phyloP scores from a whole-genome alignment of 2,888 invertebrate species.

The Drosophila melanosoma region DNA sequence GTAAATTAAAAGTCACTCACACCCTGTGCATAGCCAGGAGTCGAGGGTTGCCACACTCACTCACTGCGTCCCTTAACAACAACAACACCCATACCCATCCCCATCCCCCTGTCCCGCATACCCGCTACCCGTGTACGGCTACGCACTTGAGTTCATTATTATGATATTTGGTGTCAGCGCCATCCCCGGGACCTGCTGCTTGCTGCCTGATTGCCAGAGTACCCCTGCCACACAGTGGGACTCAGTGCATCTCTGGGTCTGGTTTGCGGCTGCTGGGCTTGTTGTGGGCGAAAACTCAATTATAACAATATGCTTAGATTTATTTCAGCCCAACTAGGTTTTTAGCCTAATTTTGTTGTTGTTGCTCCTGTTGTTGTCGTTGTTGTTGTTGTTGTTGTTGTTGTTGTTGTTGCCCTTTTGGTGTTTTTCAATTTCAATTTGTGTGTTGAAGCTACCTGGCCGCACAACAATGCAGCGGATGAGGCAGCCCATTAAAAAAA shows the following conservation, averaged over 20 bases:
- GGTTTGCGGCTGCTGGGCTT: neutral
- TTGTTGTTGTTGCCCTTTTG: constrained; percentile 19
- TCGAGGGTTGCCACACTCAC: constrained; percentile 25
- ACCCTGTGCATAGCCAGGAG: constrained; percentile 45
- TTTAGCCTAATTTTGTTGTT: constrained; percentile 19
- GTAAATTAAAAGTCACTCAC: constrained; percentile 85
- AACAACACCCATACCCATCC: neutral
- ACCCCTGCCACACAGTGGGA: neutral
- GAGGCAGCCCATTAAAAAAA: constrained; percentile 50
- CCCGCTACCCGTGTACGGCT: neutral
- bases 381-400: constrained; percentile 26
- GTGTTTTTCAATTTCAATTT: constrained; percentile 38
- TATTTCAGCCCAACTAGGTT: constrained; percentile 62
- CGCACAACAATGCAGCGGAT: constrained; percentile 49
- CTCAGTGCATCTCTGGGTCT: neutral
- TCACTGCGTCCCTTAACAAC: neutral
- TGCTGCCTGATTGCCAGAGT: constrained; percentile 7
- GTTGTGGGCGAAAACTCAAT: constrained; percentile 83
- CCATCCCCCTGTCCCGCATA: neutral
- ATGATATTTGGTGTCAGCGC: constrained; percentile 82
- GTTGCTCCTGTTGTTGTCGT: constrained; percentile 38
- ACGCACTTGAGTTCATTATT: constrained; percentile 72
- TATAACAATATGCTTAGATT: constrained; percentile 85
- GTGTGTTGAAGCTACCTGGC: constrained; percentile 45
- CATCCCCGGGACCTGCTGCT: constrained; percentile 36